Evolutionary conservation across 2,797 vertebrate genomes (phyloP).

Genomic region (Xenentodon cancila): DNA sequence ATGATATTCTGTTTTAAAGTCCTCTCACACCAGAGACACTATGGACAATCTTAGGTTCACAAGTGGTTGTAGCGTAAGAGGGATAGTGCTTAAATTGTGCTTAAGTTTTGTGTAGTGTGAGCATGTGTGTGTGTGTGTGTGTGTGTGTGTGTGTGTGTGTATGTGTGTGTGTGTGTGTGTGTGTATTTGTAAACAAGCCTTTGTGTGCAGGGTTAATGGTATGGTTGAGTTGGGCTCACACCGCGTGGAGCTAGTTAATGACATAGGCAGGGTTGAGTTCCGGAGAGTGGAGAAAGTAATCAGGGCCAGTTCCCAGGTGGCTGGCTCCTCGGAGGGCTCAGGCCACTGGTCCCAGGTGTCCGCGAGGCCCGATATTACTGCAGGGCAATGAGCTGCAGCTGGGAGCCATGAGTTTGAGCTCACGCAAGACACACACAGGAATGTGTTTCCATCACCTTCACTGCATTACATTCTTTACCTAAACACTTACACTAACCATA

Average conservation of each 20-base stretch:
- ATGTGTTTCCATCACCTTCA: constrained; percentile 14
- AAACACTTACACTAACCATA: background rate
- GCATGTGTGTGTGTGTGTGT: constrained; percentile 25
- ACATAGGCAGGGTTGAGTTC: constrained; percentile 78
- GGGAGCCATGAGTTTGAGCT: constrained; percentile 52
- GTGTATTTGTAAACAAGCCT: constrained; percentile 51
- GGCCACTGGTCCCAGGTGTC: constrained; percentile 79
- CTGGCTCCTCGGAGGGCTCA: constrained; percentile 72
- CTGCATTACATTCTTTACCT: constrained; percentile 4
- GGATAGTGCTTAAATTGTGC: constrained; percentile 33
- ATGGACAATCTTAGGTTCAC: constrained; percentile 14
- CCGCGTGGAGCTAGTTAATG: constrained; percentile 73
- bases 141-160: constrained; percentile 1
- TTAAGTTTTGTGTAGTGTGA: constrained; percentile 15
- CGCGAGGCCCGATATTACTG: constrained; percentile 74
- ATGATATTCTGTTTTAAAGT: background rate
- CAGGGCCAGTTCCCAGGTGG: constrained; percentile 77
- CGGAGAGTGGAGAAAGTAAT: constrained; percentile 82
- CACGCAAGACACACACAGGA: constrained; percentile 17
- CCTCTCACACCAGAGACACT: background rate
- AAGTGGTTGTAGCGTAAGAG: constrained; percentile 25
- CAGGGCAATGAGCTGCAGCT: constrained; percentile 81
- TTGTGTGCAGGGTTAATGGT: constrained; percentile 64
- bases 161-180: constrained; percentile 18
- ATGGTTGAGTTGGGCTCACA: constrained; percentile 61